Conservation (phyloP, 1,140 invertebrate genomes). For the Zaprionus capensis region DNA sequence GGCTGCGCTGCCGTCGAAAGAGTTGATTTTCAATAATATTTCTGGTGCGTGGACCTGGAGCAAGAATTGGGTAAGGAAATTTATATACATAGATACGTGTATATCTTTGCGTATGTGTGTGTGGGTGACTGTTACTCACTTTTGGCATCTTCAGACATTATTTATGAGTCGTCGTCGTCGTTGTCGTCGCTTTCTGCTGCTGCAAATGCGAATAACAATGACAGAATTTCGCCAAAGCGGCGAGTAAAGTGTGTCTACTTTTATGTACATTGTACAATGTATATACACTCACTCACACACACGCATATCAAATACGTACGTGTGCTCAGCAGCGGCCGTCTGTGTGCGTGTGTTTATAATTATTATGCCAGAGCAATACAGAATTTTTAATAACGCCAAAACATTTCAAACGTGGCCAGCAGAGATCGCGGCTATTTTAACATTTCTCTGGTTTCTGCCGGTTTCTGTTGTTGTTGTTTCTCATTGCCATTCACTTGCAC, state of each 20-base stretch:
- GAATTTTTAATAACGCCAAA: slow-evolving; percentile 55
- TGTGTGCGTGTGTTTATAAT: slow-evolving; percentile 28
- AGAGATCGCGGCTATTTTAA: slow-evolving; percentile 51
- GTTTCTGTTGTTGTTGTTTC: slow-evolving; percentile 40
- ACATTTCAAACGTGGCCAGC: slow-evolving; percentile 44
- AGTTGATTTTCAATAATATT: slow-evolving; percentile 81
- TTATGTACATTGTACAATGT: not conserved
- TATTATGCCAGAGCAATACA: slow-evolving; percentile 45
- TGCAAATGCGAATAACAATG: slow-evolving; percentile 66
- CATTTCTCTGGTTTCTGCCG: slow-evolving; percentile 55
- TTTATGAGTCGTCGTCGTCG: slow-evolving; percentile 57
- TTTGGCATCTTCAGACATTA: slow-evolving; percentile 76
- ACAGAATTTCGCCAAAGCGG: slow-evolving; percentile 47
- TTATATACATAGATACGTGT: slow-evolving; percentile 3
- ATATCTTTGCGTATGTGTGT: slow-evolving; percentile 10
- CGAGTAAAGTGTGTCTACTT: slow-evolving; percentile 35
- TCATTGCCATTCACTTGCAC: slow-evolving; percentile 9
- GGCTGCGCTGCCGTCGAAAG: slow-evolving; percentile 75
- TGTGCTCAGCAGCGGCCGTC: not conserved
- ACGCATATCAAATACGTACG: slow-evolving; percentile 1
- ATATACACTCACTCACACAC: slow-evolving; percentile 9
- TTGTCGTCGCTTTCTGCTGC: slow-evolving; percentile 24
- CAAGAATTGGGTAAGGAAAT: not conserved
- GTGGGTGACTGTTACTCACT: slow-evolving; percentile 48
- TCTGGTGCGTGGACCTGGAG: slow-evolving; percentile 73